Evolutionary conservation across 2,888 invertebrate genomes (phyloP), one percentile per base, ranked within the genome.

Genomic region (Eilema sororculum): DNA sequence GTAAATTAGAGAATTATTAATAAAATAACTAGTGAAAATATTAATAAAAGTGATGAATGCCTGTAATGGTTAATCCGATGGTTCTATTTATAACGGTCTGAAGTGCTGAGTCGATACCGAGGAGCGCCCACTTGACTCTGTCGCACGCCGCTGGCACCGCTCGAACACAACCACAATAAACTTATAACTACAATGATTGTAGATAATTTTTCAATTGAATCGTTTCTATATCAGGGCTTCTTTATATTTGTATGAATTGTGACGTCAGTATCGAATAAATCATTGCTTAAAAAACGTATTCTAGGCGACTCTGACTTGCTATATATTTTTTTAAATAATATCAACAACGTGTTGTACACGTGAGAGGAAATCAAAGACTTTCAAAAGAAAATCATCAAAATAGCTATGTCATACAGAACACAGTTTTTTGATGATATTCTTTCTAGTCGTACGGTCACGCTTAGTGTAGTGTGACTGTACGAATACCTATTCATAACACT

Each of bases 51-150:
- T 64, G 22, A 41, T 25, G 37, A 63, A 70, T 73, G 58, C 37
- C 59, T 63, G 20, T 73, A 61, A 68, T 67, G 69, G 24, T 60
- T 59, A 69, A 72, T 67, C 57, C 61, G 62, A 13, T 22, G 46
- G 33, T 59, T 72, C 82, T 80, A 78, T 74, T 80, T 77, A 80
- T 82, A 78, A 65, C 63, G 10, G 56, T 59, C 60, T 77, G 52
- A 67, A 78, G 74, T 75, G 69, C 62, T 20, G 22, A 52, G 62
- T 72, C 63, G 73, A 73, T 74, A 70, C 60, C n/a, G n/a, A n/a
- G 63, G 65, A 74, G 75, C 79, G 74, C 75, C 79, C 78, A 79
- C 79, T 81, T 78, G 80, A 78, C 77, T 76, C 12, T 57, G 37
- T 24, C 30, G 65, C 68, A 64, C 33, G n/a, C 33, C 30, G 13